Percentiles rank a stretch among this genome's conserved stretches.
These are phyloP conservation scores for Eublepharis macularius DNA, from an alignment of 2,113 vertebrate genomes.

Conservation along the genomic window DNA sequence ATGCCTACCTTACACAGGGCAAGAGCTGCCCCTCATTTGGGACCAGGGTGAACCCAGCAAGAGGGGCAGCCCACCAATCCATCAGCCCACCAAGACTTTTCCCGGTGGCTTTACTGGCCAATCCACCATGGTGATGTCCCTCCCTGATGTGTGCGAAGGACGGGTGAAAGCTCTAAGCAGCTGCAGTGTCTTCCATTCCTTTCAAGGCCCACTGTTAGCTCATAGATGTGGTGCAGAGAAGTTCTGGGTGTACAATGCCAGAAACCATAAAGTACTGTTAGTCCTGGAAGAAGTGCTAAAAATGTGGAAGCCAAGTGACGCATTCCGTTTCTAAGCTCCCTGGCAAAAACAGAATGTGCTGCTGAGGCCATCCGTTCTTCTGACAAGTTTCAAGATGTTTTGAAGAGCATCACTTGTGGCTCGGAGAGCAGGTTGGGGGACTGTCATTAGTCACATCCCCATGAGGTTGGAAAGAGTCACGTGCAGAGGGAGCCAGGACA, in stretches of 20 bases:
- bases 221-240: background rate
- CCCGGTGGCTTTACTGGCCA: too few species aligned
- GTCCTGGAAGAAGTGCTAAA: slow-evolving; percentile 16
- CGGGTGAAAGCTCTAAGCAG: background rate
- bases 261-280: background rate
- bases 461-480: background rate
- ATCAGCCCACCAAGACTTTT: too few species aligned
- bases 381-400: background rate
- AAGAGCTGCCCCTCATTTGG: too few species aligned
- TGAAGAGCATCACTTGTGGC: background rate
- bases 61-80: too few species aligned
- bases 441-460: fast-evolving
- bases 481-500: background rate
- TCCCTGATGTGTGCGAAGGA: background rate
- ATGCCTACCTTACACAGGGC: too few species aligned
- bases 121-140: too few species aligned
- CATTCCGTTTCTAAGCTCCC: background rate
- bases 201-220: background rate
- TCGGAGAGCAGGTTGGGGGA: background rate
- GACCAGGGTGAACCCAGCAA: too few species aligned
- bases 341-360: slow-evolving; percentile 9
- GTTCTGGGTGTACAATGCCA: background rate
- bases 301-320: background rate
- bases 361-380: background rate
- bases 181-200: background rate